Evolutionary conservation across 2,888 invertebrate species (phyloP).

Genomic region (Nasonovia ribisnigri): DNA sequence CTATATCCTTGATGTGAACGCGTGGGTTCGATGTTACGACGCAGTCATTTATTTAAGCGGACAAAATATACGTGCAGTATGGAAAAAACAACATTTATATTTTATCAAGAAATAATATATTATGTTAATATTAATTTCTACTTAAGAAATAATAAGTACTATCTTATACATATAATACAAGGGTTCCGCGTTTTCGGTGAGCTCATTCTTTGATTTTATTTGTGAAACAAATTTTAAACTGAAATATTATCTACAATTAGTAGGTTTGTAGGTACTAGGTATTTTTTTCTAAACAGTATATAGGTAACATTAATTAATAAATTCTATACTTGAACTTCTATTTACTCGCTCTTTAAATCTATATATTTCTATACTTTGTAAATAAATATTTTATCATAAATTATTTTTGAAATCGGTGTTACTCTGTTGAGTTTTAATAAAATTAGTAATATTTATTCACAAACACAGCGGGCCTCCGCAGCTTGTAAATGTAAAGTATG

Average conservation of each 20-base stretch:
- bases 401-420: background rate
- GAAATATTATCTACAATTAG: background rate
- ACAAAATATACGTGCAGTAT: background rate
- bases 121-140: background rate
- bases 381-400: background rate
- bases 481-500: background rate
- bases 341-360: background rate
- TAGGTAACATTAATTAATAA: background rate
- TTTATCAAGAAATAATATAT: constrained; percentile 8
- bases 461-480: background rate
- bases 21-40: background rate
- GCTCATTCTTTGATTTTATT: background rate
- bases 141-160: background rate
- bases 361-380: background rate
- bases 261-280: background rate
- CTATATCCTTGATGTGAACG: background rate
- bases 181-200: background rate
- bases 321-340: background rate
- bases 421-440: background rate
- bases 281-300: background rate
- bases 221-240: background rate
- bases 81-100: constrained; percentile 2
- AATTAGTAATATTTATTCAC: background rate
- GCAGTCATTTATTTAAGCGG: background rate
- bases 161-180: background rate